Evolutionary conservation across 2,797 vertebrate genomes (phyloP).

Genomic region (Bucorvus abyssinicus): DNA sequence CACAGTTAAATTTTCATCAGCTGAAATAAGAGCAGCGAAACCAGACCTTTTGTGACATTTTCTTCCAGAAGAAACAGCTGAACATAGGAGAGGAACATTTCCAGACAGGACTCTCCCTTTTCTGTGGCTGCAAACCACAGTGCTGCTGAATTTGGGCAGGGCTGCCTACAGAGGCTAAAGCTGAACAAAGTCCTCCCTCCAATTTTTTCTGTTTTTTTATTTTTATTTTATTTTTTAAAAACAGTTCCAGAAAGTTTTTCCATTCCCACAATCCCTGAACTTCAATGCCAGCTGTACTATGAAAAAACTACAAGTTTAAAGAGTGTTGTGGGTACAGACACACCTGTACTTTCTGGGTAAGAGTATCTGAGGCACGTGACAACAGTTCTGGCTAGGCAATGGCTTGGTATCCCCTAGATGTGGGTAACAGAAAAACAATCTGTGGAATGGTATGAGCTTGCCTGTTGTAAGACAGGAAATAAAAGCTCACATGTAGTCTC

Average conservation of each 20-base stretch:
- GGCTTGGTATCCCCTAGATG: neutral
- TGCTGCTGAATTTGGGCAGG: neutral
- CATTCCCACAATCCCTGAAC: neutral
- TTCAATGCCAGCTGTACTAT: neutral
- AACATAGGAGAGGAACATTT: neutral
- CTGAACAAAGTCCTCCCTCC: neutral
- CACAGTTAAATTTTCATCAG: neutral
- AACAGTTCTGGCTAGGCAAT: neutral
- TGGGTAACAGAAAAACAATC: neutral
- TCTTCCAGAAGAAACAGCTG: neutral
- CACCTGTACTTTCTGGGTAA: accelerated
- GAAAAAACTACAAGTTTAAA: neutral
- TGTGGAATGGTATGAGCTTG: neutral
- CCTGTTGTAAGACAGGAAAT: neutral
- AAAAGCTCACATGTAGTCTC: neutral
- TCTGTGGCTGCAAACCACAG: neutral
- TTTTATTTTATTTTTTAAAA: neutral
- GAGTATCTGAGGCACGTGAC: neutral
- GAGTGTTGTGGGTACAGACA: neutral
- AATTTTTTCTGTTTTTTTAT: accelerated
- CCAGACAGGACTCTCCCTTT: neutral
- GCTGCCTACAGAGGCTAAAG: neutral
- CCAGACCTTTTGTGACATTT: neutral
- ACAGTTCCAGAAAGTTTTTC: neutral
- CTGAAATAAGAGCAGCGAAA: neutral